Conservation (phyloP, 2,113 vertebrate species). For the Bos javanicus region DNA sequence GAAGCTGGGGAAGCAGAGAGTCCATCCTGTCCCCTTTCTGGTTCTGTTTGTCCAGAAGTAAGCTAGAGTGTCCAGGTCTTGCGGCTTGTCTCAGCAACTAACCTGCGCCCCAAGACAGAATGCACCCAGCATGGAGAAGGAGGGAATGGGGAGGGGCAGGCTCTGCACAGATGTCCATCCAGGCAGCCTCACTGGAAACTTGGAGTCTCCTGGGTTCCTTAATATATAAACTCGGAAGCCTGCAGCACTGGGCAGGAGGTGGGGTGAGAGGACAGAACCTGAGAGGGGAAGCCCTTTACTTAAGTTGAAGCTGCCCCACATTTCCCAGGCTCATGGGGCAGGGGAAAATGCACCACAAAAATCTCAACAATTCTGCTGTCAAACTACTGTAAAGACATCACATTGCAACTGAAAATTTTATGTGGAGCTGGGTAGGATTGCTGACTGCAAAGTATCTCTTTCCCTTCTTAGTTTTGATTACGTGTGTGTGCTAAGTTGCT, state of each 20-base stretch:
- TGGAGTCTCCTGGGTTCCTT: neutral
- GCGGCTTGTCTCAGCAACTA: neutral
- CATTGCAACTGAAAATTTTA: neutral
- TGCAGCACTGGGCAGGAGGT: neutral
- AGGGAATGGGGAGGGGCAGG: too few species aligned
- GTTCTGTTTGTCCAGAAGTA: neutral
- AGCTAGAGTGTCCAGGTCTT: neutral
- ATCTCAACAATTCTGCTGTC: neutral
- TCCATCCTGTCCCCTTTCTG: neutral
- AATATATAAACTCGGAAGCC: neutral
- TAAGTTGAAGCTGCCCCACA: neutral
- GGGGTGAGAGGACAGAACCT: neutral
- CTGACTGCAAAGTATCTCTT: neutral
- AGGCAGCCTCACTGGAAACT: neutral
- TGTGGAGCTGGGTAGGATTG: neutral
- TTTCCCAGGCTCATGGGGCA: neutral
- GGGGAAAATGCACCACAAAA: neutral
- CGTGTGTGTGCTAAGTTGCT: neutral
- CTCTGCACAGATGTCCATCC: neutral
- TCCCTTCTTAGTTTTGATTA: neutral
- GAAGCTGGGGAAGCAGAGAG: neutral
- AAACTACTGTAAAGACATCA: neutral
- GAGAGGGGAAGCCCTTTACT: neutral
- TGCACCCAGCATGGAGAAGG: neutral
- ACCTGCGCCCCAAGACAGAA: neutral